phyloP scores from a whole-genome alignment of 2,888 invertebrate species.

The Copidosoma aretas region DNA sequence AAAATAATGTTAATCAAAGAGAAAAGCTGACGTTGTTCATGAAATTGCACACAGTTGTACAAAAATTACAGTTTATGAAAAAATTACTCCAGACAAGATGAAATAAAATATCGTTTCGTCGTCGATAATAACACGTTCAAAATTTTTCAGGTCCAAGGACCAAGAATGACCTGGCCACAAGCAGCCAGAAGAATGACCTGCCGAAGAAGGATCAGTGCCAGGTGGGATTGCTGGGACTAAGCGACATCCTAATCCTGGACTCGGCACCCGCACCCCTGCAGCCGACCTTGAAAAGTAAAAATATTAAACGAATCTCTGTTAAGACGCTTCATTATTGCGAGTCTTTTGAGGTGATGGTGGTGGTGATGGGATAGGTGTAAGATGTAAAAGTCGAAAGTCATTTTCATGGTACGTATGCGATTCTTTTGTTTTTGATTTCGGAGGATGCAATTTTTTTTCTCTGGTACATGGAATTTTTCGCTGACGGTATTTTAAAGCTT shows the following conservation, averaged over 20 bases:
- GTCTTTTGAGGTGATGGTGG: neutral
- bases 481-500: neutral
- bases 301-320: slow-evolving; percentile 1
- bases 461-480: neutral
- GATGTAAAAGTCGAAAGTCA: neutral
- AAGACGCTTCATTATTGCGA: neutral
- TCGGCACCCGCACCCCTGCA: slow-evolving; percentile 21
- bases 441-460: slow-evolving; percentile 11
- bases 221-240: slow-evolving; percentile 20
- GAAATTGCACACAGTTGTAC: too few relatives aligned
- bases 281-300: slow-evolving; percentile 31
- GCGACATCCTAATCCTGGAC: slow-evolving; percentile 25
- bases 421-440: slow-evolving; percentile 1
- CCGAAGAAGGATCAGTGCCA: slow-evolving; percentile 12
- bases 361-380: slow-evolving; percentile 15
- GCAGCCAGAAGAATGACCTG: neutral
- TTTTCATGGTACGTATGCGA: slow-evolving; percentile 4
- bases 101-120: too few relatives aligned
- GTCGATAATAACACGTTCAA: too few relatives aligned
- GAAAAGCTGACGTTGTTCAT: too few relatives aligned
- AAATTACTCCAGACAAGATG: too few relatives aligned
- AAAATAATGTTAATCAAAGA: too few relatives aligned
- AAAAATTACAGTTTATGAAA: too few relatives aligned
- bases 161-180: neutral
- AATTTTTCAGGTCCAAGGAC: slow-evolving; percentile 13